A percentile compares a stretch with the other conserved stretches of the same genome.
These are phyloP conservation scores for Eupithecia subfuscata DNA, from an alignment of 2,888 invertebrate genomes.

Conservation along the genomic window DNA sequence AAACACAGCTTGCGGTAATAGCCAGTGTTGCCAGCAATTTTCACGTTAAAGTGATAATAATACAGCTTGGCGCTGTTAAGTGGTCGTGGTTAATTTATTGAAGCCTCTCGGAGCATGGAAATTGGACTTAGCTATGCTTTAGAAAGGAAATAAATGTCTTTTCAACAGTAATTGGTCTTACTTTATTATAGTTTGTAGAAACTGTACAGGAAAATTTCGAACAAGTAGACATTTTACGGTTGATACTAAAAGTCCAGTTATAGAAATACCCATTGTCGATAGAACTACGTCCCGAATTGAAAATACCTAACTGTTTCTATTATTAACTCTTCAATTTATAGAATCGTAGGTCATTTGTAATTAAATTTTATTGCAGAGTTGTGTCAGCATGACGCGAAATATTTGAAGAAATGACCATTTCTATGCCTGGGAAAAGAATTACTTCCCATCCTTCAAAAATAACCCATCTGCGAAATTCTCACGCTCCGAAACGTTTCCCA, in stretches of 20 bases:
- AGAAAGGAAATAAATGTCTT: conserved; percentile 32
- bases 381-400: conserved; percentile 4
- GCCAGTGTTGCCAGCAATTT: conserved; percentile 41
- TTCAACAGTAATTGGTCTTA: conserved; percentile 32
- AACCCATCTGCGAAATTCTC: conserved; percentile 20
- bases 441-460: conserved; percentile 11
- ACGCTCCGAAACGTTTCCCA: conserved; percentile 24
- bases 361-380: background rate
- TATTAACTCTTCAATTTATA: background rate
- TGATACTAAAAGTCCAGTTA: conserved; percentile 5
- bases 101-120: conserved; percentile 36
- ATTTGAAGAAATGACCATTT: background rate
- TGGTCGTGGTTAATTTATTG: conserved; percentile 41
- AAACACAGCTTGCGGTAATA: conserved; percentile 36
- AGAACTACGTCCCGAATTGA: background rate
- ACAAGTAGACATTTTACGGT: background rate
- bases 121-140: conserved; percentile 35
- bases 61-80: conserved; percentile 37
- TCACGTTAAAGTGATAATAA: conserved; percentile 44
- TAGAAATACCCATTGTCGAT: background rate
- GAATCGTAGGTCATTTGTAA: background rate
- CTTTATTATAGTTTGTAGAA: conserved; percentile 24
- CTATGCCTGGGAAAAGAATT: conserved; percentile 3
- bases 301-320: background rate
- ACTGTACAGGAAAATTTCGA: background rate